Evolutionary conservation across 2,888 invertebrate genomes (phyloP).

Genomic region (Anaspis maculata): DNA sequence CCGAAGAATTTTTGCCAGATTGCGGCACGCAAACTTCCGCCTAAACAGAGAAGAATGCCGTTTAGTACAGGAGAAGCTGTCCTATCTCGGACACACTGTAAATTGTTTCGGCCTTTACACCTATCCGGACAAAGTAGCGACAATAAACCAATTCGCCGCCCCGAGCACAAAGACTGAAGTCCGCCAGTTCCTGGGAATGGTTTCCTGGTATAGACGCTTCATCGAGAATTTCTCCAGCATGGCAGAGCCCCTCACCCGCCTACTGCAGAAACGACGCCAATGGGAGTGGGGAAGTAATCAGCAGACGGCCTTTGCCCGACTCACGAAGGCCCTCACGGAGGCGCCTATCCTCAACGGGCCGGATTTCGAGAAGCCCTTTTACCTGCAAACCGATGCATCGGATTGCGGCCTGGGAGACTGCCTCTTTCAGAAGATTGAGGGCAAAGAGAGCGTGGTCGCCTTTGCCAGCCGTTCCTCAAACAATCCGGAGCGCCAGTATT

Average conservation of each 20-base stretch:
- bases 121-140: not conserved
- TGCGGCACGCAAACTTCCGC: not conserved
- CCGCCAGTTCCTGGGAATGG: not conserved
- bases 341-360: constrained; percentile 3
- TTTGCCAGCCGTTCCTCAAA: constrained; percentile 6
- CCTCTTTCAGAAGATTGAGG: constrained; percentile 3
- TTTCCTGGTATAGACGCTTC: constrained; percentile 1
- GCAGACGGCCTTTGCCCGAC: not conserved
- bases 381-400: constrained; percentile 5
- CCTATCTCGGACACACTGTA: not conserved
- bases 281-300: constrained; percentile 1
- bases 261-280: not conserved
- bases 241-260: not conserved
- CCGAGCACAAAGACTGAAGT: not conserved
- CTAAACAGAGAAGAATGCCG: not conserved
- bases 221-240: not conserved
- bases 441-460: no score
- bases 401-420: constrained; percentile 4
- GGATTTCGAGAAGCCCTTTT: constrained; percentile 1
- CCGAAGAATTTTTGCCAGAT: not conserved
- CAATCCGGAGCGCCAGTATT: constrained; percentile 12
- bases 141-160: not conserved
- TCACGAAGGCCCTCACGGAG: not conserved
- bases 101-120: not conserved
- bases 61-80: not conserved